Percentiles rank a stretch among this genome's conserved stretches.
Evolutionary conservation across 2,888 invertebrate genomes (phyloP).

Genomic region (Acleris sparsana): DNA sequence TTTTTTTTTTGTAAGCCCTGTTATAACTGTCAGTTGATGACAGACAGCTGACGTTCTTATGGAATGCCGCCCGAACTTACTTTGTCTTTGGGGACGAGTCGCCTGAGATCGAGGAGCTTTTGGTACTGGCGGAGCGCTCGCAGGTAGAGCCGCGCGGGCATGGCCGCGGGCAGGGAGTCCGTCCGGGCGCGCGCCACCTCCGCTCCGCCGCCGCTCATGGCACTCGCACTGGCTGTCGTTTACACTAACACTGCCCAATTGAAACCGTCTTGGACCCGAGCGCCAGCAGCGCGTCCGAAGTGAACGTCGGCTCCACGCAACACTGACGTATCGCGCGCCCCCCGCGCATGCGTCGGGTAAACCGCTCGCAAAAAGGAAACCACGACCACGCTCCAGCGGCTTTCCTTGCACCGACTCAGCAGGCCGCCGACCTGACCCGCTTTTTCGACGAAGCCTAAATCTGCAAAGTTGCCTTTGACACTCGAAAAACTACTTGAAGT

Average conservation of each 20-base stretch:
- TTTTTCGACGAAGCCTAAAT: slow-evolving; percentile 59
- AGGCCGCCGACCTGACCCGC: slow-evolving; percentile 71
- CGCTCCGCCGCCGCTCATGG: slow-evolving; percentile 58
- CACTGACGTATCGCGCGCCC: slow-evolving; percentile 69
- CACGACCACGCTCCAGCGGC: slow-evolving; percentile 65
- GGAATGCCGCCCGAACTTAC: slow-evolving; percentile 60
- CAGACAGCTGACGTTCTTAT: background rate
- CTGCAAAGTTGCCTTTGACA: slow-evolving; percentile 18
- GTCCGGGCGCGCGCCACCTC: slow-evolving; percentile 67
- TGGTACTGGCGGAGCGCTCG: slow-evolving; percentile 86
- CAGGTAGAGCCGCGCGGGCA: slow-evolving; percentile 81
- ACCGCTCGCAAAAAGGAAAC: slow-evolving; percentile 75
- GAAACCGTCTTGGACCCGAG: slow-evolving; percentile 56
- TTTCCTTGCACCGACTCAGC: slow-evolving; percentile 65
- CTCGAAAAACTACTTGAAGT: background rate
- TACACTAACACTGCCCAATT: slow-evolving; percentile 58
- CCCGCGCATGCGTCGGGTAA: slow-evolving; percentile 70
- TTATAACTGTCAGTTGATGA: no score
- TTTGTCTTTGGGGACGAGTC: slow-evolving; percentile 79
- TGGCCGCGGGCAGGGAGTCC: slow-evolving; percentile 59
- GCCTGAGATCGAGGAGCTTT: slow-evolving; percentile 83
- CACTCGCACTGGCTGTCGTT: slow-evolving; percentile 59
- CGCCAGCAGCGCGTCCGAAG: slow-evolving; percentile 78
- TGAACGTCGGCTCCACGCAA: slow-evolving; percentile 76
- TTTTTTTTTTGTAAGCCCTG: no score